Base-by-base conservation (phyloP, 1,140 invertebrate species). In the Caenorhabditis inopinata region DNA sequence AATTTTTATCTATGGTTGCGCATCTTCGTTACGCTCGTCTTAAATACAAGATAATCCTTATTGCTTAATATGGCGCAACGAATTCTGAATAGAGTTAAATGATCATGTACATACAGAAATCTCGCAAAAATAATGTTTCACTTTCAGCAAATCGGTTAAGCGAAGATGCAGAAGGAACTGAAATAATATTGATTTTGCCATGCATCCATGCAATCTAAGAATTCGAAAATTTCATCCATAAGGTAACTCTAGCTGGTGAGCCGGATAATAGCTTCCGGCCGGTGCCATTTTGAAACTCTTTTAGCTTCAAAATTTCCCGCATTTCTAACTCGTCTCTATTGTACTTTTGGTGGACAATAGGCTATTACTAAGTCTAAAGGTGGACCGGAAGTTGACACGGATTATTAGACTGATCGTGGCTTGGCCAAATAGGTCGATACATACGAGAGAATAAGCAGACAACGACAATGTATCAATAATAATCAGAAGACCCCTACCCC, bases 211-310 rank as follows among this genome's bases (percentile, higher is more conserved):
- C n/a, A n/a, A n/a, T n/a, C n/a, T n/a, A n/a, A n/a, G n/a, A n/a
- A 32, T 32, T 14, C 32, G 0, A 35, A 42, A 9, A 38, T 68
- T 3, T 32, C 27, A 32, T 21, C 58, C 21, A 18, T 14, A 42
- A 68, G 58, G 58, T 68, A 68, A 68, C 58, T 68, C 12, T 18
- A 35, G 58, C 38, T 18, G 32, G 58, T 68, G 58, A 68, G 58
- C 58, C 58, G 58, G 58, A 68, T 68, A 68, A 68, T 68, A 68
- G 58, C 58, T 68, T 68, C 58, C 58, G 58, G 58, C n/a, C n/a
- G n/a, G n/a, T n/a, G 38, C 29, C 32, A 16, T 68, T 68, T 68
- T 68, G 58, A 68, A 68, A 68, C 58, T 68, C 58, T 68, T 18
- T 16, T 9, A 16, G 27, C 27, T 32, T 38, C 32, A 6, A 68